Percentiles rank a stretch among this genome's conserved stretches.
phyloP scores from a whole-genome alignment of 2,888 invertebrate species.

The Perithous albicinctus region DNA sequence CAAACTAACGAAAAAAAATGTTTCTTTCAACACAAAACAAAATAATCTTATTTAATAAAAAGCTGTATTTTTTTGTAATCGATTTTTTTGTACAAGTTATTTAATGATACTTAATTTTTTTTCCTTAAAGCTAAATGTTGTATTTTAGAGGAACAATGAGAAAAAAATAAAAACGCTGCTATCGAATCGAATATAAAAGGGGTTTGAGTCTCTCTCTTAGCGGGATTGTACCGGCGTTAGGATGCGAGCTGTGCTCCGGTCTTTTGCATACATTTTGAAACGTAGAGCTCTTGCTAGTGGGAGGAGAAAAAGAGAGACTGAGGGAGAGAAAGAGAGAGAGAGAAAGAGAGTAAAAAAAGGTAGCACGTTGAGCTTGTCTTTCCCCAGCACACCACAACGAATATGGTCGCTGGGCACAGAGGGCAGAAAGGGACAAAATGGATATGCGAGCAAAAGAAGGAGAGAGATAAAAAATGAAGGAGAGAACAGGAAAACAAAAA shows the following conservation, averaged over 20 bases:
- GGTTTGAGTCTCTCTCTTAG: constrained; percentile 73
- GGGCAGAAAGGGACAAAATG: constrained; percentile 35
- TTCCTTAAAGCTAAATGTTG: background rate
- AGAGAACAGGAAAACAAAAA: constrained; percentile 66
- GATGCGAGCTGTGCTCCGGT: constrained; percentile 82
- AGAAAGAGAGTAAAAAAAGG: background rate
- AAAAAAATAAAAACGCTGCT: constrained; percentile 12
- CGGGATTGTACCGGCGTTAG: constrained; percentile 81
- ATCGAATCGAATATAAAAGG: constrained; percentile 50
- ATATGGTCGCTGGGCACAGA: constrained; percentile 77
- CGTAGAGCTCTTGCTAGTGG: constrained; percentile 74
- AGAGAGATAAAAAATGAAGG: constrained; percentile 59
- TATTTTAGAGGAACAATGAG: constrained; percentile 30
- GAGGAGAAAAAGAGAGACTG: constrained; percentile 26
- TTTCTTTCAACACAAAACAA: too few relatives aligned
- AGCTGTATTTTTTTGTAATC: background rate
- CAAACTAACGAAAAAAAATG: too few relatives aligned
- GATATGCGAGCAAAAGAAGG: constrained; percentile 4
- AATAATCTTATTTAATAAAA: too few relatives aligned
- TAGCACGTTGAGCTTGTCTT: constrained; percentile 39
- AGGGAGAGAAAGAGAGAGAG: too few relatives aligned
- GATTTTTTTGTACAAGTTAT: background rate
- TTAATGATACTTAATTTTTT: too few relatives aligned
- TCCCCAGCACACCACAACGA: constrained; percentile 72
- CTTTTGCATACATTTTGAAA: constrained; percentile 84